phyloP scores from a whole-genome alignment of 2,797 vertebrate species.

The Ptychadena robeensis region DNA sequence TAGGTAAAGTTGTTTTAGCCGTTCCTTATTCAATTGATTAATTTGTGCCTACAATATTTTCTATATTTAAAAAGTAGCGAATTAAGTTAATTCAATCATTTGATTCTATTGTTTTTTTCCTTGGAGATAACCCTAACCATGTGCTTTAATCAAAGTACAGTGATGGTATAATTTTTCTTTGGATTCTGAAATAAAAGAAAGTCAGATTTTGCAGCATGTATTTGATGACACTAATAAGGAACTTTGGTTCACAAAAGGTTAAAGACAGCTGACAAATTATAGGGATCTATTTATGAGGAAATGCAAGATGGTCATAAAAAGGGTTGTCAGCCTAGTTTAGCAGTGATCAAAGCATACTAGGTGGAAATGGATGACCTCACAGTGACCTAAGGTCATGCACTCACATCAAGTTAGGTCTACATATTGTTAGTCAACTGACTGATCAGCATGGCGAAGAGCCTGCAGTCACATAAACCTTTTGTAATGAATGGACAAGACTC shows the following conservation, averaged over 20 bases:
- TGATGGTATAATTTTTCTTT: too few species aligned
- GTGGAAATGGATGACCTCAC: slow-evolving; percentile 29
- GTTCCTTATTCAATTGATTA: too few species aligned
- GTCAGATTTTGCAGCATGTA: neutral
- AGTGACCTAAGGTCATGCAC: slow-evolving; percentile 37
- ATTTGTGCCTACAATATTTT: too few species aligned
- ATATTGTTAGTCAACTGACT: slow-evolving; percentile 24
- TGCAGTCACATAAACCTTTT: neutral
- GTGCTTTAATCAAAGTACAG: too few species aligned
- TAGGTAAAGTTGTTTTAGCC: too few species aligned
- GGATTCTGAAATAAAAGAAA: too few species aligned
- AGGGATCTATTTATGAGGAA: slow-evolving; percentile 38
- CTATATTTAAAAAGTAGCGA: too few species aligned
- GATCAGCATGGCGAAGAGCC: neutral
- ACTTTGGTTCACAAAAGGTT: slow-evolving; percentile 32
- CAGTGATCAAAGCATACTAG: slow-evolving; percentile 44
- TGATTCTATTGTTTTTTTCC: too few species aligned
- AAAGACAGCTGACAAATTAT: slow-evolving; percentile 35
- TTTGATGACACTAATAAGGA: slow-evolving; percentile 12
- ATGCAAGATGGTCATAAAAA: slow-evolving; percentile 31
- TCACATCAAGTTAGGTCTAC: slow-evolving; percentile 19
- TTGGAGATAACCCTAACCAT: too few species aligned
- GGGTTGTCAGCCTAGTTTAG: slow-evolving; percentile 28
- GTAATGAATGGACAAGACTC: neutral
- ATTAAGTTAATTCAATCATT: too few species aligned